Evolutionary conservation across 1,140 invertebrate genomes (phyloP), one percentile per base, ranked within the genome.

Genomic region (Drosophila yakuba): DNA sequence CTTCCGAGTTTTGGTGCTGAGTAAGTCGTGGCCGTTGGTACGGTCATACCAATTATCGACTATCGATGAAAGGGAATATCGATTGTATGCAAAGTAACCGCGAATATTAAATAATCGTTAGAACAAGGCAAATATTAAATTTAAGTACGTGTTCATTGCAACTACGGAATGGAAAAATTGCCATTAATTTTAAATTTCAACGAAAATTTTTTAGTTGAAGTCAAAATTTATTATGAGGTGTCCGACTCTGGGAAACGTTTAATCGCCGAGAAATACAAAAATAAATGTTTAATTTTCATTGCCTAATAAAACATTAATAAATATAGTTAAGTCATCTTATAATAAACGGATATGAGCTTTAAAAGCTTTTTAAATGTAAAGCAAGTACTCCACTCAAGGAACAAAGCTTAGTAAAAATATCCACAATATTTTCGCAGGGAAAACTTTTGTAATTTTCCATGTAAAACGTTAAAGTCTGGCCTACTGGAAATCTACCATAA

Each of bases 1-100:
- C 25, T 68, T 68, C 47, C 41, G 63, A 12, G 17, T 36, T 35
- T 44, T 12, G 43, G 63, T 58, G 62, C 68, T 59, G 47, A 20
- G 8, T 35, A 38, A 43, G 36, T 44, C 25, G 39, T 57, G 55
- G 15, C 15, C 17, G 4, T 7, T 14, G 8, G 12, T 35, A 59
- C 11, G 45, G 57, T 52, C 28, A 0, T 11, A 60, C n/a, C 7
- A 60, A n/a, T 6, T 15, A 55, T 38, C 28, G 28, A 3, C 32
- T 51, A 36, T 11, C 17, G 36, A 55, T 23, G 11, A 15, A 2
- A 3, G 2, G 14, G 2, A 8, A 4, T 28, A 48, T 28, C 44
- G 44, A 47, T 23, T 47, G 12, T 7, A 7, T 14, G 7, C 0
- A 14, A 5, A 2, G 0, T 1, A 35, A n/a, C 7, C 48, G 48